Evolutionary conservation across 2,113 vertebrate species (phyloP).

Genomic region (Harpagus bidentatus): DNA sequence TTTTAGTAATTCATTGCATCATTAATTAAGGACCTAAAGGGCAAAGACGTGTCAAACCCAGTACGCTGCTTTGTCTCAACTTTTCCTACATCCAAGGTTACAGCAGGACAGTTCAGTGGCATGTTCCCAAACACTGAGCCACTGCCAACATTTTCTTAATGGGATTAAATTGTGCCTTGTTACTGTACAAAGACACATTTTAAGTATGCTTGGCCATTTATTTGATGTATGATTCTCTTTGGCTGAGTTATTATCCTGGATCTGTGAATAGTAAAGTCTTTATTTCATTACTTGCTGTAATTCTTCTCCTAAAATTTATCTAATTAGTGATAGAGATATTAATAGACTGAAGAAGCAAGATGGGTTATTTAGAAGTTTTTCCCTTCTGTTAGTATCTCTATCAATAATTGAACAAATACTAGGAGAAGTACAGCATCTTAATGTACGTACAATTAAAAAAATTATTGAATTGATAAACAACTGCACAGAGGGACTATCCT

Average conservation of each 20-base stretch:
- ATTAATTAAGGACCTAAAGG: slow-evolving; percentile 50
- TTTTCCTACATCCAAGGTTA: slow-evolving; percentile 30
- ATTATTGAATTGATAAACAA: neutral
- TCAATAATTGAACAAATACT: neutral
- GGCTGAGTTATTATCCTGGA: neutral
- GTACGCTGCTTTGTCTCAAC: slow-evolving; percentile 35
- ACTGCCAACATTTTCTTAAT: slow-evolving; percentile 56
- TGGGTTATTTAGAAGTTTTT: neutral
- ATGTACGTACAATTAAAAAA: accelerated
- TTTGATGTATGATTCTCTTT: slow-evolving; percentile 27
- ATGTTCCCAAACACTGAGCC: slow-evolving; percentile 23
- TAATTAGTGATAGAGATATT: neutral
- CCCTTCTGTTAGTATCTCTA: neutral
- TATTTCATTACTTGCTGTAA: neutral
- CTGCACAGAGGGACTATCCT: neutral
- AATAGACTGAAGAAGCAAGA: neutral
- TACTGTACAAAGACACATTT: slow-evolving; percentile 36
- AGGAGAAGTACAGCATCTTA: neutral
- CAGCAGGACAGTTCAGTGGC: slow-evolving; percentile 34
- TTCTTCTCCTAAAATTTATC: neutral
- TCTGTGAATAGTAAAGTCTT: slow-evolving; percentile 5
- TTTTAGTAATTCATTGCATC: slow-evolving; percentile 41
- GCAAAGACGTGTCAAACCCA: slow-evolving; percentile 22
- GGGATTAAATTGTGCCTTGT: slow-evolving; percentile 54
- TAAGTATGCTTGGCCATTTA: slow-evolving; percentile 8